Evolutionary conservation across 2,113 vertebrate species (phyloP).

Genomic region (Orthonyx spaldingii): DNA sequence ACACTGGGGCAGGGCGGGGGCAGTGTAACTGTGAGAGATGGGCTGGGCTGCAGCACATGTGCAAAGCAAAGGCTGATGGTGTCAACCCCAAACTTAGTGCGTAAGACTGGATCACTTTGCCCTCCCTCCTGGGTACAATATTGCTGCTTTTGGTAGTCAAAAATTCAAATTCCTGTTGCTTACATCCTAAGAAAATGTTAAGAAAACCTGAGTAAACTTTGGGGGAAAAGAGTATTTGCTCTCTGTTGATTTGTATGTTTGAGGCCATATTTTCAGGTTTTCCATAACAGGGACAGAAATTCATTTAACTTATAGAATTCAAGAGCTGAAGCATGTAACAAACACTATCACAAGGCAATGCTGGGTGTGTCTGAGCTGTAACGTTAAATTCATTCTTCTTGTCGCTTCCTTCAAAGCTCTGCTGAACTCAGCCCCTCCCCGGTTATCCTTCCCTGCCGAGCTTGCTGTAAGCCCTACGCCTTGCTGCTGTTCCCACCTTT

Average conservation of each 20-base stretch:
- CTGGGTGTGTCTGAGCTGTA: constrained; percentile 12
- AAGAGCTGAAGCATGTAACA: neutral
- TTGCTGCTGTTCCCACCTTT: constrained; percentile 6
- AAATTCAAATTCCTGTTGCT: neutral
- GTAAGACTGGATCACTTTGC: neutral
- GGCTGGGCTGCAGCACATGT: neutral
- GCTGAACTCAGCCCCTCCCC: constrained; percentile 19
- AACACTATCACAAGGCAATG: neutral
- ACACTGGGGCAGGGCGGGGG: neutral
- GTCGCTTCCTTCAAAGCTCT: constrained; percentile 27
- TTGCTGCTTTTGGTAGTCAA: neutral
- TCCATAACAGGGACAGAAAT: neutral
- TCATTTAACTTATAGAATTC: neutral
- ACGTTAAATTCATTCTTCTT: neutral
- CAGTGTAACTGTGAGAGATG: neutral
- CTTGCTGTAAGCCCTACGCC: neutral
- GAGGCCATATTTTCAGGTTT: neutral
- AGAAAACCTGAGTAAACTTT: neutral
- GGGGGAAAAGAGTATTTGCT: neutral
- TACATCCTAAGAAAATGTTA: neutral
- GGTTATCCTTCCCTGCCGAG: neutral
- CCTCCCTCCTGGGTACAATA: neutral
- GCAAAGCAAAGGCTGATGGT: neutral
- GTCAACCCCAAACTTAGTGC: neutral
- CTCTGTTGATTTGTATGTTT: neutral